Conservation (phyloP, 2,888 invertebrate genomes). For the Rotaria magnacalcarata region DNA sequence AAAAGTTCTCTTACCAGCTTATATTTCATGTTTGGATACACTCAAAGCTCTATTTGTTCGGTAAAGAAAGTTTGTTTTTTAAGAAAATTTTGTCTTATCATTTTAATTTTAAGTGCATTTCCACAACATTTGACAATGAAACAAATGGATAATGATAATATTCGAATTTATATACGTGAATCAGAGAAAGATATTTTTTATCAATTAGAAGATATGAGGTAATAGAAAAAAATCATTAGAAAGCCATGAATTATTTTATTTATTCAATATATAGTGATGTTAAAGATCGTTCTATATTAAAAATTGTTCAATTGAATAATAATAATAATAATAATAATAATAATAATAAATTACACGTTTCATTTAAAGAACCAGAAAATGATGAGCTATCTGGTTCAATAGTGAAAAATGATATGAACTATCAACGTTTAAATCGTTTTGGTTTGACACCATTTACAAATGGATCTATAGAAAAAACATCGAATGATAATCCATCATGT, state of each 20-base stretch:
- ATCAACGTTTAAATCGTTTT: constrained; percentile 36
- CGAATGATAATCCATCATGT: neutral
- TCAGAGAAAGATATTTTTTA: constrained; percentile 67
- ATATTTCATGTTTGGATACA: constrained; percentile 91
- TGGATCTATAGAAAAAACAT: constrained; percentile 27
- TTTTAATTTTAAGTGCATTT: constrained; percentile 65
- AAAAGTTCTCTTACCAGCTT: constrained; percentile 87
- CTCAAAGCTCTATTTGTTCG: constrained; percentile 90
- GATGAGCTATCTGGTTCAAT: neutral
- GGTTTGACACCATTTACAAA: neutral
- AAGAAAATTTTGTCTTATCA: no score
- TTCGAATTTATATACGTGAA: constrained; percentile 44
- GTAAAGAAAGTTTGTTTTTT: constrained; percentile 39
- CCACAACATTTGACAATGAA: constrained; percentile 89
- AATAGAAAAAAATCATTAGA: constrained; percentile 41
- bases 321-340: neutral
- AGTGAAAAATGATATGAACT: constrained; percentile 51
- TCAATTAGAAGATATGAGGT: constrained; percentile 81
- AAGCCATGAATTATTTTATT: neutral
- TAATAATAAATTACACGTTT: neutral
- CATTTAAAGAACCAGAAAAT: neutral
- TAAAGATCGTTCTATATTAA: constrained; percentile 80
- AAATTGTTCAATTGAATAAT: constrained; percentile 74
- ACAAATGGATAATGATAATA: constrained; percentile 68
- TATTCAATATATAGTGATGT: constrained; percentile 68